phyloP scores from a whole-genome alignment of 2,113 vertebrate genomes.

The Myrmophylax atrothorax region DNA sequence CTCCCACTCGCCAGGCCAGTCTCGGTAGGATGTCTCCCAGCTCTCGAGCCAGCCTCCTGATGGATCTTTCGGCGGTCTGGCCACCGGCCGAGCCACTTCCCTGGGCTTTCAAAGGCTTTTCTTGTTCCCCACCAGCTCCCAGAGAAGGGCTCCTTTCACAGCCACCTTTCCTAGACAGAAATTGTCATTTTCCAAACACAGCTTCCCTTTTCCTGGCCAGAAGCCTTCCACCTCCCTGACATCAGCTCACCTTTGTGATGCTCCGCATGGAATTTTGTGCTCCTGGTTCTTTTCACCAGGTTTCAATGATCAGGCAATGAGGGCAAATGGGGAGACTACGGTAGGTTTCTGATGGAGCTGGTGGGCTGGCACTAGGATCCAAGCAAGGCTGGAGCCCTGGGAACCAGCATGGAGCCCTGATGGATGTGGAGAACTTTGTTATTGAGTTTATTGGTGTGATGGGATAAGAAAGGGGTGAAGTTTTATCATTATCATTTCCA shows the following conservation, averaged over 20 bases:
- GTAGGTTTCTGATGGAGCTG: accelerated
- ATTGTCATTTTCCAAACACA: conserved; percentile 50
- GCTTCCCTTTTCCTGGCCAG: conserved; percentile 23
- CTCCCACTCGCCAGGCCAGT: too few relatives aligned
- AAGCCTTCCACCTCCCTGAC: conserved; percentile 10
- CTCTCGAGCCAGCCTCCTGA: background rate
- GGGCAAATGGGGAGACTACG: background rate
- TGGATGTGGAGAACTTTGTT: accelerated
- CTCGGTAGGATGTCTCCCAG: background rate
- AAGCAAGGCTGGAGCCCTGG: background rate
- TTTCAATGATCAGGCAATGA: background rate
- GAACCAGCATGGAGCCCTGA: accelerated
- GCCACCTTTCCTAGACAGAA: conserved; percentile 57
- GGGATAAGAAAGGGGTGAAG: background rate
- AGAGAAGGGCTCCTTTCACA: conserved; percentile 58
- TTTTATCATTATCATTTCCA: background rate
- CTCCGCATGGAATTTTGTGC: background rate
- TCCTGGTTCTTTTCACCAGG: background rate
- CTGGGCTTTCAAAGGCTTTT: conserved; percentile 36
- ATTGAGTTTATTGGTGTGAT: background rate
- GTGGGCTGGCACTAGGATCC: background rate
- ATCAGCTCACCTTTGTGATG: conserved; percentile 28
- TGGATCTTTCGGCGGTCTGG: background rate
- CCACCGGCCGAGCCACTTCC: background rate
- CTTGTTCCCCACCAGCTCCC: conserved; percentile 31